These are phyloP conservation scores for Thymelicus lineola DNA, from an alignment of 2,888 invertebrate genomes.

Conservation along the genomic window DNA sequence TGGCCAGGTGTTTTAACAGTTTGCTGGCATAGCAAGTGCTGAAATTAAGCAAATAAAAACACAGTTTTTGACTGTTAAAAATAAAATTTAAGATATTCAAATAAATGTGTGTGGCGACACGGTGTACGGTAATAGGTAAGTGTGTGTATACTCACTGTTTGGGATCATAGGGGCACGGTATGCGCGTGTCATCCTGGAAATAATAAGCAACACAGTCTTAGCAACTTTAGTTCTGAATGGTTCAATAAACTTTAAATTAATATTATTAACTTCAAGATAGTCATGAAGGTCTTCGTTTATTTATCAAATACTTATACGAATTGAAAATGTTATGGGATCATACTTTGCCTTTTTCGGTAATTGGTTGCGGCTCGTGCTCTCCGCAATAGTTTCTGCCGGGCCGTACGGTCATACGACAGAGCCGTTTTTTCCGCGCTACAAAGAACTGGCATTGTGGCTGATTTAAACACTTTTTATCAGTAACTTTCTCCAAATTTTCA, in stretches of 20 bases:
- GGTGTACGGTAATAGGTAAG: no score
- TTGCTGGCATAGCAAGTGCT: slow-evolving; percentile 89
- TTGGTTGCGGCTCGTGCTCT: slow-evolving; percentile 86
- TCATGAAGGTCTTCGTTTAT: no score
- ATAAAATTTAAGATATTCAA: neutral
- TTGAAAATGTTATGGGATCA: neutral
- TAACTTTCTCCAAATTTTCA: slow-evolving; percentile 17
- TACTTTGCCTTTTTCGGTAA: slow-evolving; percentile 58
- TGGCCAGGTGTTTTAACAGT: slow-evolving; percentile 88
- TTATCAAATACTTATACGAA: no score
- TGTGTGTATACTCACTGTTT: slow-evolving; percentile 87
- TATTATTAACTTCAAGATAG: no score
- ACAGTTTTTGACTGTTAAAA: no score
- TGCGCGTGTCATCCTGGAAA: slow-evolving; percentile 77
- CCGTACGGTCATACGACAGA: slow-evolving; percentile 90
- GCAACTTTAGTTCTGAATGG: neutral
- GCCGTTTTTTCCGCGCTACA: slow-evolving; percentile 89
- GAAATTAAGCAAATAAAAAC: slow-evolving; percentile 52
- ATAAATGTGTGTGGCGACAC: no score
- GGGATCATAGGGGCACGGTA: slow-evolving; percentile 90
- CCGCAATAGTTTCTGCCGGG: slow-evolving; percentile 89
- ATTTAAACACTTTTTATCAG: slow-evolving; percentile 19
- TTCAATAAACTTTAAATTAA: neutral
- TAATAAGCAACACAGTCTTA: neutral
- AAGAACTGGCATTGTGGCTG: slow-evolving; percentile 86